Evolutionary conservation across 2,888 invertebrate genomes (phyloP), one percentile per base, ranked within the genome.

Genomic region (Hemithea aestivaria): DNA sequence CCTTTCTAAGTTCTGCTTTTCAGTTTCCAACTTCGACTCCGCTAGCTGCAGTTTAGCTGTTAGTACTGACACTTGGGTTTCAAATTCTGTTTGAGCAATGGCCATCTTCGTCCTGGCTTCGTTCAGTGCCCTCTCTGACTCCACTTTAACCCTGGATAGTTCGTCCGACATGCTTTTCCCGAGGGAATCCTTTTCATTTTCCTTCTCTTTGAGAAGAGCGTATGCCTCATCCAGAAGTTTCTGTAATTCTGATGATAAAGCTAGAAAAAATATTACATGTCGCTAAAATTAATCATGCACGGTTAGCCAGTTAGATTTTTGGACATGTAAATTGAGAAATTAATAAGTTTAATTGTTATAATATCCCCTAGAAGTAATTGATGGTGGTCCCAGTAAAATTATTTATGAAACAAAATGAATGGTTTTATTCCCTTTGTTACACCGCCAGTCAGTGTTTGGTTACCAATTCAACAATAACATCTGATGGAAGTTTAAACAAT

Each of bases 91-190:
- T 49, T 92, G 80, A 44, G 89, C 89, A 59, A 93, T 91, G 40
- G 91, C 90, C 26, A 91, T 83, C 73, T 92, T 92, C n/a, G 91
- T 90, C 72, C 80, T 89, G 28, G 85, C 76, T 69, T 88, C 88
- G 39, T 70, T 81, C 6, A 87, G 58, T 53, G 82, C 74, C 64
- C 88, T 73, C 78, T 90, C 67, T 56, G 89, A 70, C 87, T 92
- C 88, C 1, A 62, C 55, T 56, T 74, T 87, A 0, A 83, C 60
- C 63, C 76, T 78, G 7, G 70, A 54, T 10, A 87, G 53, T 57
- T 88, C 88, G 10, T 88, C 88, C 1, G 81, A 77, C 81, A 88
- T 81, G 45, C 84, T 87, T 56, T 87, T 88, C 22, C 83, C 82
- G 8, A 87, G 49, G 7, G 81, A 83, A 57, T 88, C 88, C 51